These are phyloP conservation scores for Nebria salina DNA, from an alignment of 2,888 invertebrate species.

Conservation along the genomic window DNA sequence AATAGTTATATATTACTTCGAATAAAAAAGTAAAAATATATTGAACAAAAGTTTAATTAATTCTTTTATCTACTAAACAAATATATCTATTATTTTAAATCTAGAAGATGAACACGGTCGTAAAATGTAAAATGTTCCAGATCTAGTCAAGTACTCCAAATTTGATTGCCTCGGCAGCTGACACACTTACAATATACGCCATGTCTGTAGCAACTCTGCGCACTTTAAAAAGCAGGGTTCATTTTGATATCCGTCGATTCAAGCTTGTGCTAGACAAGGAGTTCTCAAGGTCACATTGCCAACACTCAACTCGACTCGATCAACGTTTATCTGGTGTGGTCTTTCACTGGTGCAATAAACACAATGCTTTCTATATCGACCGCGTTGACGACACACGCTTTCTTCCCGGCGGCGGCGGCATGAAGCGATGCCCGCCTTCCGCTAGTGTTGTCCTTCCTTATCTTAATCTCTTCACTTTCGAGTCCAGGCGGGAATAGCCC, in stretches of 20 bases:
- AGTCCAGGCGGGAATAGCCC: neutral
- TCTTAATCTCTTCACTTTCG: slow-evolving; percentile 26
- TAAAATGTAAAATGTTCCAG: slow-evolving; percentile 34
- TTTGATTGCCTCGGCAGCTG: slow-evolving; percentile 30
- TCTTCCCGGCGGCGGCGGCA: neutral
- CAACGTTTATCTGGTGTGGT: slow-evolving; percentile 38
- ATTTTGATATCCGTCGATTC: neutral
- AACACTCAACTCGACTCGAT: slow-evolving; percentile 2
- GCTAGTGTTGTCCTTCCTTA: slow-evolving; percentile 2
- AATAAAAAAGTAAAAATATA: too few species aligned
- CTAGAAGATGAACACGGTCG: slow-evolving; percentile 17
- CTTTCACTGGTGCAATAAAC: slow-evolving; percentile 38
- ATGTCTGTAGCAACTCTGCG: neutral
- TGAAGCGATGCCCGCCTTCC: neutral
- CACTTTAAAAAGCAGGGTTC: slow-evolving; percentile 10
- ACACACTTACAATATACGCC: slow-evolving; percentile 11
- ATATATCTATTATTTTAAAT: neutral
- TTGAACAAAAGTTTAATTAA: too few species aligned
- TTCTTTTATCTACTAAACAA: too few species aligned
- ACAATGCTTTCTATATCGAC: slow-evolving; percentile 7
- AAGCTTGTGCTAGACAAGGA: neutral
- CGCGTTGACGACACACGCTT: neutral
- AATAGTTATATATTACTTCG: too few species aligned
- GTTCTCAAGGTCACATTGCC: neutral
- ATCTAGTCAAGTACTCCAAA: slow-evolving; percentile 38